Conservation (phyloP, 1,140 invertebrate genomes). For the Zaprionus taronus region DNA sequence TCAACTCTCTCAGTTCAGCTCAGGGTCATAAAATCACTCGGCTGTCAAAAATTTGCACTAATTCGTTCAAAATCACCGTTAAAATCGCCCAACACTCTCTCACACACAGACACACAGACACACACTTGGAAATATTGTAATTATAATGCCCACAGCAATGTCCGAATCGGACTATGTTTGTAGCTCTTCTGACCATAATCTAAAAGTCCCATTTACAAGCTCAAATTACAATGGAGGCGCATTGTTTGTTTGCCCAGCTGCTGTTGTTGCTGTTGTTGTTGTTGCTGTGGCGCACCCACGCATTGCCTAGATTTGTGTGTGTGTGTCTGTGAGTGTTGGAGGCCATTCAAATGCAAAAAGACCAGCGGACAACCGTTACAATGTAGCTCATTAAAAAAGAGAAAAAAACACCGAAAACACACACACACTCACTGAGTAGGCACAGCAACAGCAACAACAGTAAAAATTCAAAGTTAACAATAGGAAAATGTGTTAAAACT, state of each 20-base stretch:
- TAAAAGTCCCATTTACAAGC: constrained; percentile 67
- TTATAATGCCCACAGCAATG: constrained; percentile 68
- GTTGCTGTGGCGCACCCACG: constrained; percentile 64
- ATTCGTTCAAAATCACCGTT: constrained; percentile 71
- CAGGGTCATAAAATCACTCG: constrained; percentile 68
- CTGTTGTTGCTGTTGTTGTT: constrained; percentile 24
- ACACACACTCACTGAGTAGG: constrained; percentile 34
- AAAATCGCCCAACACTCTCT: constrained; percentile 36
- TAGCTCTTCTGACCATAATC: constrained; percentile 62
- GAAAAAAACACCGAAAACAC: constrained; percentile 29
- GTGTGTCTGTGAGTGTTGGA: constrained; percentile 28
- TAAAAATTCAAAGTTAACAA: constrained; percentile 49
- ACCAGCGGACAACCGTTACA: constrained; percentile 75
- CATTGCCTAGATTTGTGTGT: constrained; percentile 30
- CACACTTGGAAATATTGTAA: constrained; percentile 45
- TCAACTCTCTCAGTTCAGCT: constrained; percentile 2
- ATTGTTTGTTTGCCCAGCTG: constrained; percentile 45
- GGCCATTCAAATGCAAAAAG: constrained; percentile 78
- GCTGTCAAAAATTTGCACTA: constrained; percentile 77
- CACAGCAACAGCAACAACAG: constrained; percentile 55
- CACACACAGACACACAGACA: not conserved
- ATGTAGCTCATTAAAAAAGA: constrained; percentile 69
- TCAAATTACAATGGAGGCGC: constrained; percentile 73
- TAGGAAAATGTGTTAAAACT: constrained; percentile 69
- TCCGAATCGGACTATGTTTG: constrained; percentile 41